Conservation (phyloP, 92 coral and sea anemone genomes). For the Epizoanthus rinbou region DNA sequence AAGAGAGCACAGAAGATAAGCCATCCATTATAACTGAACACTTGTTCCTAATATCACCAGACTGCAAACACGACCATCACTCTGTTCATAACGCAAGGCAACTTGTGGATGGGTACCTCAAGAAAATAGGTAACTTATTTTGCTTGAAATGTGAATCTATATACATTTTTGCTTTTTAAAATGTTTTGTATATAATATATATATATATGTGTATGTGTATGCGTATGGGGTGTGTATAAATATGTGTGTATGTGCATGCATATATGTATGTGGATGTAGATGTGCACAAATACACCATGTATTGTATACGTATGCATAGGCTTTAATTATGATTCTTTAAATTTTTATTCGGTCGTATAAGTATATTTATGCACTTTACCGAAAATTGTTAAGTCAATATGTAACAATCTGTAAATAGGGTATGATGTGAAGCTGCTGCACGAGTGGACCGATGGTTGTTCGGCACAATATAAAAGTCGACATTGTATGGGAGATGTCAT, state of each 20-base stretch:
- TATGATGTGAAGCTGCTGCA: constrained; percentile 35
- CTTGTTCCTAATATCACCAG: constrained; percentile 51
- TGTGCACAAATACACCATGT: too few species aligned
- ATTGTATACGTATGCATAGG: neutral
- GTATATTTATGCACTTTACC: too few species aligned
- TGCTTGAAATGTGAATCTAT: neutral
- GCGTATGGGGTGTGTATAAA: too few species aligned
- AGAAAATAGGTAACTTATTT: constrained; percentile 46
- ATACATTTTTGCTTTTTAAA: neutral
- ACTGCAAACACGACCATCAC: constrained; percentile 58
- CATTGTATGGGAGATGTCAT: constrained; percentile 68
- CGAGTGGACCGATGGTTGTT: constrained; percentile 64
- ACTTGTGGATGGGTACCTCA: constrained; percentile 35
- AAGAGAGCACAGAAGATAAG: constrained; percentile 33
- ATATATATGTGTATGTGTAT: neutral
- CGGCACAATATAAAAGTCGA: constrained; percentile 60
- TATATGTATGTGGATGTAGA: too few species aligned
- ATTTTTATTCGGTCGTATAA: too few species aligned
- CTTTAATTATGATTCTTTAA: neutral
- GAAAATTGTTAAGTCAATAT: too few species aligned
- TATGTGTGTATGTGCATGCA: too few species aligned
- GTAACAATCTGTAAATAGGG: neutral
- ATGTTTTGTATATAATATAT: neutral
- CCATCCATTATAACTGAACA: constrained; percentile 44
- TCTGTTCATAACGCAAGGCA: constrained; percentile 50